Conservation (phyloP, 2,797 vertebrate genomes). For the Lagorchestes hirsutus region DNA sequence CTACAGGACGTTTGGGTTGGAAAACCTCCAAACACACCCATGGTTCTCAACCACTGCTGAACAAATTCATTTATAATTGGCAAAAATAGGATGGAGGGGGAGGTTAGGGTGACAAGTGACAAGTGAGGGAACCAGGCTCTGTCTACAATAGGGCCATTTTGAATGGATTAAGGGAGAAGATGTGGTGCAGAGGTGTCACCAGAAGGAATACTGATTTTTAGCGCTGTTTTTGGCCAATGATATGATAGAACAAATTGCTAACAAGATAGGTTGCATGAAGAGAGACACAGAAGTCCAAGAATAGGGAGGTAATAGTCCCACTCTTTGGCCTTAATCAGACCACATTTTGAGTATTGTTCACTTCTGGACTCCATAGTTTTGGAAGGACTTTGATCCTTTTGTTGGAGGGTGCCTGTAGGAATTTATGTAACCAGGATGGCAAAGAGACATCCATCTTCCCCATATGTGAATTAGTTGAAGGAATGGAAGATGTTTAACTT, state of each 20-base stretch:
- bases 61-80: neutral
- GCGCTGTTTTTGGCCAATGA: neutral
- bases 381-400: neutral
- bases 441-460: neutral
- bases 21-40: neutral
- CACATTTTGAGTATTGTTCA: neutral
- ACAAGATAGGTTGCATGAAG: neutral
- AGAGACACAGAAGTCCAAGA: neutral
- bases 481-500: neutral
- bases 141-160: neutral
- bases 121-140: neutral
- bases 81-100: neutral
- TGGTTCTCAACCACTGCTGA: fast-evolving
- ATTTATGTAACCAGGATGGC: neutral
- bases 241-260: neutral
- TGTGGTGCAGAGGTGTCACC: neutral
- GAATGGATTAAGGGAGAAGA: neutral
- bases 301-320: neutral
- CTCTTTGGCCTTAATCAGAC: neutral
- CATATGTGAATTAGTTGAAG: neutral
- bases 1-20: neutral
- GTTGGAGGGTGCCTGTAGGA: neutral
- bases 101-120: neutral
- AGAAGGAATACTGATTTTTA: neutral
- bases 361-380: neutral